Evolutionary conservation across 2,797 vertebrate species (phyloP).

Genomic region (Knipowitschia caucasica): DNA sequence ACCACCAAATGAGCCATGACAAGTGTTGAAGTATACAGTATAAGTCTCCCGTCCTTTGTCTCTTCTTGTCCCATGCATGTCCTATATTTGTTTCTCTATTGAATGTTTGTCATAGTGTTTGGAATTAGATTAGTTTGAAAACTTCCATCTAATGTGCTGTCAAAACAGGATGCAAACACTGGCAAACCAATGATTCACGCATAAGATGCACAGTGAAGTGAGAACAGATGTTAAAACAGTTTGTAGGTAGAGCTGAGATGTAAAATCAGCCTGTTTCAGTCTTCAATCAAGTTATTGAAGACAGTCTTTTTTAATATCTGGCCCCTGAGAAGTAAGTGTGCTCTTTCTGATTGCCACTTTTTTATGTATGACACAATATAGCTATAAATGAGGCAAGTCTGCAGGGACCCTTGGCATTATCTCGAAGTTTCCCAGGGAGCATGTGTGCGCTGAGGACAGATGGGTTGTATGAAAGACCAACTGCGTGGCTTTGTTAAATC

Average conservation of each 20-base stretch:
- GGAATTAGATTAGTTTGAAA: too few species aligned
- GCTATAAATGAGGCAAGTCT: conserved; percentile 20
- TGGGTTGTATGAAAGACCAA: conserved; percentile 54
- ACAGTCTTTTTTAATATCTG: background rate
- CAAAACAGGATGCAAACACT: background rate
- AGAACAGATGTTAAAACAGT: conserved; percentile 1
- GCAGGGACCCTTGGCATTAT: conserved; percentile 12
- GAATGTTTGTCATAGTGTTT: too few species aligned
- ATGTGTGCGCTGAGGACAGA: conserved; percentile 57
- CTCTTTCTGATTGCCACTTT: conserved; percentile 3
- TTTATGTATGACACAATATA: conserved; percentile 6
- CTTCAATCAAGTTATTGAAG: background rate
- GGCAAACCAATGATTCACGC: conserved; percentile 1
- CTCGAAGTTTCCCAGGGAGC: conserved; percentile 28
- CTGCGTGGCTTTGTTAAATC: conserved; percentile 50
- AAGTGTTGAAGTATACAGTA: too few species aligned
- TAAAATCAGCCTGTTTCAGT: background rate
- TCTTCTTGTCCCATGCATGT: too few species aligned
- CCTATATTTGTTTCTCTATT: too few species aligned
- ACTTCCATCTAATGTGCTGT: background rate
- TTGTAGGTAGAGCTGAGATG: background rate
- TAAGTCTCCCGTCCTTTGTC: too few species aligned
- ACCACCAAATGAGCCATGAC: too few species aligned
- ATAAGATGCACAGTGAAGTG: conserved; percentile 1
- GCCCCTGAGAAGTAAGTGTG: conserved; percentile 1